phyloP scores from a whole-genome alignment of 2,888 invertebrate genomes.

The Conomelus anceps region DNA sequence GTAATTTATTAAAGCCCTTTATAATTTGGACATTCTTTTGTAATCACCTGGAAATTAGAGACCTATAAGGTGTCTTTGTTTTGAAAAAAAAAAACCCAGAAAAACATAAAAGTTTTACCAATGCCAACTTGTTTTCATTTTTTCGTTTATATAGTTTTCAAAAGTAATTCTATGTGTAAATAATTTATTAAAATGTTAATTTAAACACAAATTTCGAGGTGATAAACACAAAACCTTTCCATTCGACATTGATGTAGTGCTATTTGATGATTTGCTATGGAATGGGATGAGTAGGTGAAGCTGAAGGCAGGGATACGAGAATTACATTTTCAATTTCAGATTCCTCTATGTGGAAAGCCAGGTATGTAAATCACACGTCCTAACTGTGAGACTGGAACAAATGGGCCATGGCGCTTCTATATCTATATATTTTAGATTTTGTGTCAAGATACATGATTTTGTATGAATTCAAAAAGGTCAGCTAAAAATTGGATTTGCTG shows the following conservation, averaged over 20 bases:
- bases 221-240: too few species aligned
- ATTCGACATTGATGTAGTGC: background rate
- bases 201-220: background rate
- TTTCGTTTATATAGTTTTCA: too few species aligned
- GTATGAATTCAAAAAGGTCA: background rate
- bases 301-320: background rate
- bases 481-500: background rate
- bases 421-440: background rate
- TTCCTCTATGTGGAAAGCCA: background rate
- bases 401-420: background rate
- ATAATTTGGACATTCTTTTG: too few species aligned
- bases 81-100: too few species aligned
- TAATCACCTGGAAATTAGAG: too few species aligned
- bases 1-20: too few species aligned
- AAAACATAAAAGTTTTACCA: too few species aligned
- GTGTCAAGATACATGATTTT: background rate
- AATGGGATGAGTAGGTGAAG: background rate
- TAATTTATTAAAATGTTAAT: too few species aligned
- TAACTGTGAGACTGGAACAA: background rate
- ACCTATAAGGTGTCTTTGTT: too few species aligned
- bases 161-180: too few species aligned
- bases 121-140: too few species aligned
- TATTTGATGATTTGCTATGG: background rate
- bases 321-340: background rate
- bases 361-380: background rate